Conservation (phyloP, 2,888 invertebrate genomes). For the Sphinx pinastri region DNA sequence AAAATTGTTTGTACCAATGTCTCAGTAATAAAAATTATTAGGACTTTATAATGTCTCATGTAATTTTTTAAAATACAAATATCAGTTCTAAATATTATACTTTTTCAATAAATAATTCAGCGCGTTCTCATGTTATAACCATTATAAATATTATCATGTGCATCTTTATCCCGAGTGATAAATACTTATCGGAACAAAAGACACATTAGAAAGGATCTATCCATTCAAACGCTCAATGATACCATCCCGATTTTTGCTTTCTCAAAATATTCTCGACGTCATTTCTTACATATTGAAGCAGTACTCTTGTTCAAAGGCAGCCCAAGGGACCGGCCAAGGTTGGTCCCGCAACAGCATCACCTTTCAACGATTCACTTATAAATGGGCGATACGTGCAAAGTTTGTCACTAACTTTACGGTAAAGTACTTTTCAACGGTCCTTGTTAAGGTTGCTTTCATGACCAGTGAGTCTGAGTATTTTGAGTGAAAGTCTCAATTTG, state of each 20-base stretch:
- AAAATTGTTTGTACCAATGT: too few relatives aligned
- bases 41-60: too few relatives aligned
- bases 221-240: too few relatives aligned
- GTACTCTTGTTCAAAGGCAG: background rate
- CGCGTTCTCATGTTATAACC: background rate
- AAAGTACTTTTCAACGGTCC: background rate
- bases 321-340: constrained; percentile 8
- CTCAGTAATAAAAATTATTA: too few relatives aligned
- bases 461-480: background rate
- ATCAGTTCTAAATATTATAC: too few relatives aligned
- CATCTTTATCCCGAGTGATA: background rate
- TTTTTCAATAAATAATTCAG: too few relatives aligned
- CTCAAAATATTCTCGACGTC: background rate
- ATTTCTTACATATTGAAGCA: background rate
- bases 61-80: too few relatives aligned
- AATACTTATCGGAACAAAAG: too few relatives aligned
- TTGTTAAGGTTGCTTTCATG: background rate
- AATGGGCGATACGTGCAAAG: constrained; percentile 7
- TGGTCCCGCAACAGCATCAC: constrained; percentile 30
- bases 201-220: too few relatives aligned
- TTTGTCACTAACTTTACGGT: background rate
- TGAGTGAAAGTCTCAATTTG: too few relatives aligned
- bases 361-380: constrained; percentile 39
- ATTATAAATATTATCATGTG: background rate
- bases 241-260: too few relatives aligned